A percentile compares a stretch with the other conserved stretches of the same genome.
Conservation (phyloP, 2,888 invertebrate genomes). For the Danaus chrysippus region DNA sequence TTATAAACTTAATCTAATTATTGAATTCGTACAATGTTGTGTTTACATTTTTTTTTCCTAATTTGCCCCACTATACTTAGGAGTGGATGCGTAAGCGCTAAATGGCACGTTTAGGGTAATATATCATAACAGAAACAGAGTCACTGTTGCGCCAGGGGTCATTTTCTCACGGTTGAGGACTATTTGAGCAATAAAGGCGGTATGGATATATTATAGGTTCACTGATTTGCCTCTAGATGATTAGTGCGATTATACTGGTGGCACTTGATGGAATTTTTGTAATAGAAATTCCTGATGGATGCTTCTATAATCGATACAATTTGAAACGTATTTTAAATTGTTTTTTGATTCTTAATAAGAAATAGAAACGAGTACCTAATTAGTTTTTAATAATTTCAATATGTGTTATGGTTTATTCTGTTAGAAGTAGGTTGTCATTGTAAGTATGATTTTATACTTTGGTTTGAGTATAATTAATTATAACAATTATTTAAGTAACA, state of each 20-base stretch:
- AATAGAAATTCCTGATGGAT: constrained; percentile 12
- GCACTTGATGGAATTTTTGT: constrained; percentile 28
- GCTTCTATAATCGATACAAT: not conserved
- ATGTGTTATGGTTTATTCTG: too few relatives aligned
- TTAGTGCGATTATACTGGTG: constrained; percentile 57
- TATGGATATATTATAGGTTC: constrained; percentile 55
- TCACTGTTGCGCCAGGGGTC: constrained; percentile 61
- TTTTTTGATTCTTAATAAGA: too few relatives aligned
- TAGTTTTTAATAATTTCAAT: too few relatives aligned
- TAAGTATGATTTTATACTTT: too few relatives aligned
- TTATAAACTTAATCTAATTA: constrained; percentile 79
- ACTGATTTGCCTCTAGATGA: constrained; percentile 66
- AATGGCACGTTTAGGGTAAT: constrained; percentile 77
- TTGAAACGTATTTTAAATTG: too few relatives aligned
- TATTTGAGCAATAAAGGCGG: constrained; percentile 42
- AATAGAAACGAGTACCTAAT: too few relatives aligned
- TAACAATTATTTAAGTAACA: too few relatives aligned
- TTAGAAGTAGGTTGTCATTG: too few relatives aligned
- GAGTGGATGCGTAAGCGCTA: constrained; percentile 75
- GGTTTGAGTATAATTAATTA: too few relatives aligned
- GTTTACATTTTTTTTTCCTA: constrained; percentile 78
- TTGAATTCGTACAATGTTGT: constrained; percentile 78
- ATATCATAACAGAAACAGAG: constrained; percentile 68
- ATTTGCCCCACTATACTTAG: constrained; percentile 76
- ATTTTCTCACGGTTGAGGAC: constrained; percentile 64